Base-by-base conservation (phyloP, 2,797 vertebrate species). In the Crenuchus spilurus region DNA sequence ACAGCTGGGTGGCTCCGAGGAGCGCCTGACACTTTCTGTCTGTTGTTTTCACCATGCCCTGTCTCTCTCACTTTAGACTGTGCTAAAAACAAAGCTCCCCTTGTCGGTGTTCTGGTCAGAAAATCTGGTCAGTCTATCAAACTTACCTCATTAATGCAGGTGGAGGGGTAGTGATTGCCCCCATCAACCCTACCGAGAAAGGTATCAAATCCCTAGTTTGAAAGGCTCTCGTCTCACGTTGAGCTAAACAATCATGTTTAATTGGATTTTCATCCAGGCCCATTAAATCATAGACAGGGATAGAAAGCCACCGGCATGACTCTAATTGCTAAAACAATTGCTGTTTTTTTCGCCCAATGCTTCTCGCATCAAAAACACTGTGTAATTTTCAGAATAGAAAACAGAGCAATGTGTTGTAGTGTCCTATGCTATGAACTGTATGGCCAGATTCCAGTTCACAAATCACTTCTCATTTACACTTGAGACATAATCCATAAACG, bases 281-380 rank as follows among this genome's bases (percentile, higher is more conserved):
- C 82, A 87, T 90, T 89, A 88, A 84, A 84, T 82, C 80, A 74
- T 75, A 82, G 87, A 87, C 87, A 80, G 81, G 77, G 63, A 75
- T 76, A 82, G 77, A 82, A 57, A 85, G 77, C n/a, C 41, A 83
- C 78, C 81, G 64, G 82, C 42, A 52, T 70, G 79, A 83, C 70
- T 71, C 57, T 87, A 90, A 88, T 88, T 87, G 80, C 71, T 81
- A 88, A 87, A 87, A 82, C 87, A 88, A 89, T 85, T 75, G 2
- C 33, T 44, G 20, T 22, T 60, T 71, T 72, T 30, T 70, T 24
- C 22, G 1, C 10, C 5, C n/a, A 18, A 4, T 60, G n/a, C 35
- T 31, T 28, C 39, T 64, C n/a, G 4, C 20, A 24, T 69, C 22
- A 22, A 49, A 44, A 67, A 55, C 18, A 35, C 24, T 2, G 14